Base-by-base conservation (phyloP, 2,797 vertebrate species). In the Falco cherrug region DNA sequence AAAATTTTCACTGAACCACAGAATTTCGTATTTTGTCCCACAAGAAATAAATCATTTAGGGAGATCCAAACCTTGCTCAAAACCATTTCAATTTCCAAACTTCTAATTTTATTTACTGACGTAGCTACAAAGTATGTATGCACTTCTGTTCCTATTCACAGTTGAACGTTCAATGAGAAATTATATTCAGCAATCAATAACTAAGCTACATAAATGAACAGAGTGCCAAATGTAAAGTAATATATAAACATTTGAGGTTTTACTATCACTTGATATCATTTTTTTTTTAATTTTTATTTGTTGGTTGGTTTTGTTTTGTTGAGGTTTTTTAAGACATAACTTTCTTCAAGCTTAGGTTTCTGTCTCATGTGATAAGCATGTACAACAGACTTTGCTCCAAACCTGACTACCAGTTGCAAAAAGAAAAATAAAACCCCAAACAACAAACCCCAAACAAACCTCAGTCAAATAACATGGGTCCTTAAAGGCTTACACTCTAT, bases 341-440 rank as follows among this genome's bases (percentile, higher is more conserved):
- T 39, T 25, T 18, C 39, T 65, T 89, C 31, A 56, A 17, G 9
- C 43, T 77, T 17, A 51, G 8, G 7, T 51, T n/a, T 76, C 41
- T 81, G 39, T 21, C 69, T 61, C 29, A 21, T 10, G 6, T 50
- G 21, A 3, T 25, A 35, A 31, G 3, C 1, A 41, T 24, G 5
- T 63, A 67, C 21, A 67, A 50, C 7, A 15, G 11, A 15, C 29
- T 90, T 71, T 31, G 41, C 15, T 37, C 19, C 47, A 86, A 77
- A 57, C 11, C 9, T 41, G 16, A 64, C 47, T 80, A 50, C 57
- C 43, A 45, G 20, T 10, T 3, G 3, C 35, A 51, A 57, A 54
- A 84, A 28, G 1, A 14, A 17, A 61, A 68, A 33, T 39, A 17
- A 24, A 10, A 4, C 7, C 11, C 1, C 1, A 5, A 45, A 13